Percentiles rank a stretch among this genome's conserved stretches.
Conservation (phyloP, 2,113 vertebrate species). For the Corapipo altera region DNA sequence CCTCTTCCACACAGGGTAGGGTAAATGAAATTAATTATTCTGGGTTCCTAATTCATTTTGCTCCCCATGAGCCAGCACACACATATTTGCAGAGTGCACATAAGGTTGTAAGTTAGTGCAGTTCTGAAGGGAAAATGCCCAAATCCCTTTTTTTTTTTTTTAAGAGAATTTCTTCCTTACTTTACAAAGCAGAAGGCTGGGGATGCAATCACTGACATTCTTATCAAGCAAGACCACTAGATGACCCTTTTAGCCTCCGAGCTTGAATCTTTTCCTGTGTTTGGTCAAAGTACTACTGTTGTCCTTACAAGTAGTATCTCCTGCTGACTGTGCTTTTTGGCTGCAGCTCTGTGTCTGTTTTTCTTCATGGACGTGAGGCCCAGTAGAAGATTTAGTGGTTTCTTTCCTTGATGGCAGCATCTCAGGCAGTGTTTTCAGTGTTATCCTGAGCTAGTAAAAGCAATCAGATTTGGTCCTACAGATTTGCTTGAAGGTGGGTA, state of each 20-base stretch:
- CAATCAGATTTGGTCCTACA: background rate
- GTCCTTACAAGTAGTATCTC: background rate
- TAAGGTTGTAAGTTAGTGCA: background rate
- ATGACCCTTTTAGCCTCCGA: background rate
- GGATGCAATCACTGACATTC: background rate
- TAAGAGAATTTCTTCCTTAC: background rate
- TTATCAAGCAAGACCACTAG: background rate
- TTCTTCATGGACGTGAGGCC: background rate
- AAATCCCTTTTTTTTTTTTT: background rate
- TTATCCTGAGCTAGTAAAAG: background rate
- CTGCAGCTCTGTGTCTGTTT: background rate
- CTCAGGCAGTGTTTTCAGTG: background rate
- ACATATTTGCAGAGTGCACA: background rate
- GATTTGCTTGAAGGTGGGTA: background rate
- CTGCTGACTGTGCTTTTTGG: background rate
- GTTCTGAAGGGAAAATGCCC: background rate
- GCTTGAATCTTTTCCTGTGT: background rate
- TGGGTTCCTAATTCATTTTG: background rate
- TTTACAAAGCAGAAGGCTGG: background rate
- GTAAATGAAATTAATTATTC: background rate
- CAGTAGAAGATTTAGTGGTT: background rate
- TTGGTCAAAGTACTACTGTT: background rate
- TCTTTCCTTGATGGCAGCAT: background rate
- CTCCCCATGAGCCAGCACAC: background rate
- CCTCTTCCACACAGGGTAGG: background rate